These are phyloP conservation scores for Gasteruption jaculator DNA, from an alignment of 2,888 invertebrate genomes.

Conservation along the genomic window DNA sequence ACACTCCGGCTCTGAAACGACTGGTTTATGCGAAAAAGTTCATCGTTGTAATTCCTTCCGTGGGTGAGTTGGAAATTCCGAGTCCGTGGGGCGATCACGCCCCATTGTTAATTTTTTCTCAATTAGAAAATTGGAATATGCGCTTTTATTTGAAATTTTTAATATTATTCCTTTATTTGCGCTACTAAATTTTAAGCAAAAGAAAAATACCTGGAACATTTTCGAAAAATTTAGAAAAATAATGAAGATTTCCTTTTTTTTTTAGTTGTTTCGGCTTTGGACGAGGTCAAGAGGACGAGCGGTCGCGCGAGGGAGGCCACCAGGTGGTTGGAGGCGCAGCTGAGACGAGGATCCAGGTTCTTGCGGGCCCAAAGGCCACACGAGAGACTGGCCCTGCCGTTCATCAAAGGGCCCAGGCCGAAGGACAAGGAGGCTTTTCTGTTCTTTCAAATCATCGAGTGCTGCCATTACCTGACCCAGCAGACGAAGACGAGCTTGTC, in stretches of 20 bases:
- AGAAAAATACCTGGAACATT: too few relatives aligned
- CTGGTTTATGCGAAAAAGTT: conserved; percentile 79
- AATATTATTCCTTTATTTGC: too few relatives aligned
- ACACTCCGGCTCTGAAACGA: conserved; percentile 74
- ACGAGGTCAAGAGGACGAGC: conserved; percentile 81
- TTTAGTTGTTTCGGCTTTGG: conserved; percentile 80
- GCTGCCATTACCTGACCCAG: conserved; percentile 71
- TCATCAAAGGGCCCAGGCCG: conserved; percentile 73
- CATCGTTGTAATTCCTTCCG: conserved; percentile 81
- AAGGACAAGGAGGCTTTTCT: conserved; percentile 70
- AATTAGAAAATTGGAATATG: not conserved
- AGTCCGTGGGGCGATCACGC: too few relatives aligned
- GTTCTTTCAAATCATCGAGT: conserved; percentile 78
- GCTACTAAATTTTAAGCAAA: too few relatives aligned
- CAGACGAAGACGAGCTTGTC: conserved; percentile 47
- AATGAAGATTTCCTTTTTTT: conserved; percentile 9
- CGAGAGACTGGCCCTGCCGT: conserved; percentile 69
- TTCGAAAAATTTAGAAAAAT: too few relatives aligned
- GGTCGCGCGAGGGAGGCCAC: conserved; percentile 85
- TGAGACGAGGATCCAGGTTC: conserved; percentile 82
- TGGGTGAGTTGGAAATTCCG: conserved; percentile 72
- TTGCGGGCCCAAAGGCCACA: conserved; percentile 82
- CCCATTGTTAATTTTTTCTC: too few relatives aligned
- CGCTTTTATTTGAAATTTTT: conserved; percentile 4
- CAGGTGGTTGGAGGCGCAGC: conserved; percentile 86